phyloP scores from a whole-genome alignment of 2,113 vertebrate species.

The Ivindomyrus marchei region DNA sequence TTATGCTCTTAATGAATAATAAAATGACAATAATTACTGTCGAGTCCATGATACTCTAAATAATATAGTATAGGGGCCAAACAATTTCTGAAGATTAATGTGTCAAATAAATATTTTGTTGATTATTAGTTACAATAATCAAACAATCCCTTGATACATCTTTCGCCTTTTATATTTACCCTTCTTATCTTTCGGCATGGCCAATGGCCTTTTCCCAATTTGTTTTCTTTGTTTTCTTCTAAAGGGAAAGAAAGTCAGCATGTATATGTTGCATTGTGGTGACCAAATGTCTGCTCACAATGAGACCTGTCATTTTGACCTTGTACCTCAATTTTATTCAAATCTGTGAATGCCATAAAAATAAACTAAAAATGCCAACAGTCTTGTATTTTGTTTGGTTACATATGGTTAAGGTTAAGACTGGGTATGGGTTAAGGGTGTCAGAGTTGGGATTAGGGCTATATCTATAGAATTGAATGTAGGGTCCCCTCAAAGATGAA shows the following conservation, averaged over 20 bases:
- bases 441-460: not conserved
- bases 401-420: not conserved
- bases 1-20: conserved; percentile 8
- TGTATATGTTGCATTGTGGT: not conserved
- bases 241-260: not conserved
- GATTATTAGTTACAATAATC: not conserved
- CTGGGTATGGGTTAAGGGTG: not conserved
- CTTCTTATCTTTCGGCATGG: not conserved
- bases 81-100: conserved; percentile 27
- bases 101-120: not conserved
- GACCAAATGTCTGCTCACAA: not conserved
- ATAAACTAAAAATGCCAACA: not conserved
- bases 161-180: not conserved
- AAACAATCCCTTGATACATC: not conserved
- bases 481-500: not conserved
- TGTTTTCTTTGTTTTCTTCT: not conserved
- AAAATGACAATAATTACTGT: conserved; percentile 10
- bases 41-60: conserved; percentile 6
- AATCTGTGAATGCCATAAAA: not conserved
- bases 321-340: not conserved
- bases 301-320: not conserved
- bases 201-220: not conserved
- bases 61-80: conserved; percentile 37
- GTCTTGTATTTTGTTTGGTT: not conserved
- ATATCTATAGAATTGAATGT: not conserved